These are phyloP conservation scores for Botia almorhae DNA, from an alignment of 2,797 vertebrate genomes.

Conservation along the genomic window DNA sequence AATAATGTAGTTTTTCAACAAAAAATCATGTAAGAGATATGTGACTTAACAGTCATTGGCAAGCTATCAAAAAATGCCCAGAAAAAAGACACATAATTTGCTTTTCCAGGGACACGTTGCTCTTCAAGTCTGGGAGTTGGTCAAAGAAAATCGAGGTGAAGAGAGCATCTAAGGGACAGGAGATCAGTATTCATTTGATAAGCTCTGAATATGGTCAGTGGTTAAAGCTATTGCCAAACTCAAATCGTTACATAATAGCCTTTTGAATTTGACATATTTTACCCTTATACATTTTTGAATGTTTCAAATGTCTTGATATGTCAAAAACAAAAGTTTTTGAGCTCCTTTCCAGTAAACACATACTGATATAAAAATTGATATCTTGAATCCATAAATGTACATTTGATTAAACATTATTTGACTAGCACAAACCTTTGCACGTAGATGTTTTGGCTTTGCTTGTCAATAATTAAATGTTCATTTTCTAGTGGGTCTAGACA, in stretches of 20 bases:
- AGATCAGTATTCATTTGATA: slow-evolving; percentile 90
- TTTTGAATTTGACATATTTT: neutral
- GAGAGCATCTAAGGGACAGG: slow-evolving; percentile 83
- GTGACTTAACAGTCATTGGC: neutral
- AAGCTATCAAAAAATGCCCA: neutral
- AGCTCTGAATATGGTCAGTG: slow-evolving; percentile 93
- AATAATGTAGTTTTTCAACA: slow-evolving; percentile 89
- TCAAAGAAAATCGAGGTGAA: slow-evolving; percentile 88
- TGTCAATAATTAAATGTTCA: slow-evolving; percentile 9
- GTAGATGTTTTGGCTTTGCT: neutral
- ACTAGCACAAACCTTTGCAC: neutral
- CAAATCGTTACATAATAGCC: neutral
- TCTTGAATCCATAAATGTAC: neutral
- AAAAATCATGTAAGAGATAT: slow-evolving; percentile 86
- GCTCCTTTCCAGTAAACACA: too few species aligned
- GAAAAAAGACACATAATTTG: slow-evolving; percentile 14
- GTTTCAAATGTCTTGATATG: neutral
- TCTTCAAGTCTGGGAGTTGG: slow-evolving; percentile 89
- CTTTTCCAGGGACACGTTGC: slow-evolving; percentile 82
- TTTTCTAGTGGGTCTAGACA: slow-evolving; percentile 88
- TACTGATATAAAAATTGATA: too few species aligned
- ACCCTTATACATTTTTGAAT: neutral
- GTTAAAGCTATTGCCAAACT: neutral
- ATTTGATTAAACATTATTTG: neutral
- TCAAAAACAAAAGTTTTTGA: too few species aligned